A percentile compares a stretch with the other conserved stretches of the same genome.
Evolutionary conservation across 2,113 vertebrate species (phyloP).

Genomic region (Sturnira hondurensis): DNA sequence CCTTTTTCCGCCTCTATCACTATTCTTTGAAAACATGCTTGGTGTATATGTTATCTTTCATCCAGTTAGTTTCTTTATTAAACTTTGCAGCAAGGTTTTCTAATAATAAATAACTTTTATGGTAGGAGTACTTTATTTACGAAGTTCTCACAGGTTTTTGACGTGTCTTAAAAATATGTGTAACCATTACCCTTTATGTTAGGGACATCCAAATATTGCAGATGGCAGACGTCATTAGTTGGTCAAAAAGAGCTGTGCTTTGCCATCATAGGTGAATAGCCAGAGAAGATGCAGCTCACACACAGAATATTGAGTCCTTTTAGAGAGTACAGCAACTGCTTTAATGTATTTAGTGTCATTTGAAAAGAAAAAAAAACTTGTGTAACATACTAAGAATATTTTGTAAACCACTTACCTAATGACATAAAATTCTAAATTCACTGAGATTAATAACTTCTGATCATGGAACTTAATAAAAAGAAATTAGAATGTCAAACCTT

Average conservation of each 20-base stretch:
- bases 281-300: neutral
- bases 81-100: neutral
- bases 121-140: constrained; percentile 1
- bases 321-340: neutral
- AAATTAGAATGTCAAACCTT: neutral
- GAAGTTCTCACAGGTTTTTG: neutral
- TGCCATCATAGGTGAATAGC: neutral
- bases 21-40: neutral
- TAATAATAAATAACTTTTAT: neutral
- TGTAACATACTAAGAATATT: neutral
- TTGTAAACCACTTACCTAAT: neutral
- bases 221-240: neutral
- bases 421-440: constrained; percentile 15
- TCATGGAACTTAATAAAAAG: neutral
- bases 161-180: neutral
- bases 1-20: neutral
- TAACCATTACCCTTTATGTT: neutral
- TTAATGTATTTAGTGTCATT: neutral
- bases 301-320: neutral
- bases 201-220: neutral
- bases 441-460: neutral
- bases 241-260: neutral
- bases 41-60: neutral
- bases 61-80: neutral
- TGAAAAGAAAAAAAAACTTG: neutral